Percentiles rank a stretch among this genome's conserved stretches.
Conservation (phyloP, 2,113 vertebrate species). For the Osmerus mordax region DNA sequence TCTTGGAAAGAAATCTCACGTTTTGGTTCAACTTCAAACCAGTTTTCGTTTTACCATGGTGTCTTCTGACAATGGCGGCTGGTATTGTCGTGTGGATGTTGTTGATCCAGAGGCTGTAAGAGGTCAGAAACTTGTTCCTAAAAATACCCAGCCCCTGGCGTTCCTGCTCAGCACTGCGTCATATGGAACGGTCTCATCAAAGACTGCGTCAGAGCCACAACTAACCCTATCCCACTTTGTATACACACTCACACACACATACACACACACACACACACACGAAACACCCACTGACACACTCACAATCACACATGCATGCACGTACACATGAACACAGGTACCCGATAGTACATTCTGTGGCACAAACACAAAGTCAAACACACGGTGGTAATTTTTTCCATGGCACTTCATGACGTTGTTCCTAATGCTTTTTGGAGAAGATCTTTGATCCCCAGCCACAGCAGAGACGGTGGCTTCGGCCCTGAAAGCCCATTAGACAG, state of each 20-base stretch:
- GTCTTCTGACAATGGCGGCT: conserved; percentile 31
- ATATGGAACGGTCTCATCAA: conserved; percentile 62
- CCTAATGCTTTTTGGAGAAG: conserved; percentile 17
- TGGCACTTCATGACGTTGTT: conserved; percentile 14
- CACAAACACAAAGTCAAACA: conserved; percentile 2
- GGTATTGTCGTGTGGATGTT: conserved; percentile 39
- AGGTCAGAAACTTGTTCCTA: conserved; percentile 64
- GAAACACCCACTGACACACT: conserved; percentile 16
- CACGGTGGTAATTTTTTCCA: not conserved
- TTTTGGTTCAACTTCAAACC: not conserved
- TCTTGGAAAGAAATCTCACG: not conserved
- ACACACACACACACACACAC: conserved; percentile 20
- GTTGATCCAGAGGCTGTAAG: conserved; percentile 47
- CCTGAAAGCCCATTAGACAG: conserved; percentile 32
- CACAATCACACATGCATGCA: not conserved
- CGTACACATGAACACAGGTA: not conserved
- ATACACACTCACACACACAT: conserved; percentile 29
- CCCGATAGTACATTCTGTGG: not conserved
- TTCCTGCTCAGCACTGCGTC: conserved; percentile 60
- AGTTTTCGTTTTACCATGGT: conserved; percentile 28
- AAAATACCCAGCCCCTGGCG: conserved; percentile 57
- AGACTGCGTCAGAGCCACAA: conserved; percentile 60
- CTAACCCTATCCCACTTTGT: conserved; percentile 41
- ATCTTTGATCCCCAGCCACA: conserved; percentile 29
- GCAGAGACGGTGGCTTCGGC: conserved; percentile 14